Base-by-base conservation (phyloP, 2,888 invertebrate species). In the Cheiracanthium punctorium region DNA sequence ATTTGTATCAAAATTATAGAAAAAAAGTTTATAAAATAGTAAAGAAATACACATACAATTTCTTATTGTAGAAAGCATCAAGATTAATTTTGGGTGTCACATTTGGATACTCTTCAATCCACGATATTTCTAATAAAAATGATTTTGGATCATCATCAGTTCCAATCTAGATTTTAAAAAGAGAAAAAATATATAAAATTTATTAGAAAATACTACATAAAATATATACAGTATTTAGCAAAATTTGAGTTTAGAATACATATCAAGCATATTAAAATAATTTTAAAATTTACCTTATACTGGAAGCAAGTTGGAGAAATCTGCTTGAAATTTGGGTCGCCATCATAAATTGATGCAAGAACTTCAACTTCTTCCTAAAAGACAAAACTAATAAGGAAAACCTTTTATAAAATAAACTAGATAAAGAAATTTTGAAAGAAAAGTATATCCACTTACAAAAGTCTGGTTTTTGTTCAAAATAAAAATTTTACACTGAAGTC, bases 41-140 rank as follows among this genome's bases (percentile, higher is more conserved):
- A n/a, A n/a, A n/a, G n/a, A n/a, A n/a, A n/a, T n/a, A n/a, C 29
- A 14, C 96, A 95, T 93, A 97, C 97, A 98, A 92, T 91, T 96
- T 95, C 91, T 96, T 95, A 92, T 98, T 98, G 91, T 97, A 98
- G 92, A 98, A 98, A 48, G 96, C 95, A 90, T 97, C 96, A 94
- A 98, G 93, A 92, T 95, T 97, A 87, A 98, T 93, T 32, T 91
- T 92, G 14, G 98, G 98, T 89, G 94, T 93, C 67, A 95, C 95
- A 65, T 95, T 94, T 7, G 98, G 98, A 92, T 98, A 98, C 67
- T 94, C 94, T 0, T 94, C 93, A 30, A 95, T 95, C 98, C 98
- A 98, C 90, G 93, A 93, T 88, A 98, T 94, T 92, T 98, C 97
- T 88, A 98, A 91, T 86, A 98, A 92, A 92, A 98, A 96, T 0